phyloP scores from a whole-genome alignment of 2,113 vertebrate species.

The Heteronetta atricapilla region DNA sequence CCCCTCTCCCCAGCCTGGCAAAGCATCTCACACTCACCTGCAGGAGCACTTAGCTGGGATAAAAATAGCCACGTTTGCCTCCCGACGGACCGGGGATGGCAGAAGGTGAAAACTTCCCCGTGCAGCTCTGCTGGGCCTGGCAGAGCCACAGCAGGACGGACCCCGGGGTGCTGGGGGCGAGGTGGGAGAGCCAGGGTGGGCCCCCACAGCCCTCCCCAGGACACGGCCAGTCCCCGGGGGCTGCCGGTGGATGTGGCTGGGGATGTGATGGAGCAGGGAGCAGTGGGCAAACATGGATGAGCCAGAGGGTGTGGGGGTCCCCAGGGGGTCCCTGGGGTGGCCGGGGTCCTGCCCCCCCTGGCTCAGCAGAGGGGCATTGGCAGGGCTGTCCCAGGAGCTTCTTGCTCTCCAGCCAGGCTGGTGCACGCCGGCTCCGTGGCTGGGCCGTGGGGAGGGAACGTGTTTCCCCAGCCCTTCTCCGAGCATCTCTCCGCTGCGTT shows the following conservation, averaged over 20 bases:
- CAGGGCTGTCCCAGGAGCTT: background rate
- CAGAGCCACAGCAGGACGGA: background rate
- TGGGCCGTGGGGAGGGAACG: background rate
- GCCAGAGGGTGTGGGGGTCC: background rate
- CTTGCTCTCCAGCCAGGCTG: background rate
- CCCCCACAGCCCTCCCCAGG: background rate
- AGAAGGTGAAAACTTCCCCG: conserved; percentile 40
- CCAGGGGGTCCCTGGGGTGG: background rate
- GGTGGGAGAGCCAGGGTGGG: rapidly evolving
- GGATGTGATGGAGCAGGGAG: background rate
- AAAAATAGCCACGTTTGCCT: conserved; percentile 61
- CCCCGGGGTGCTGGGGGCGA: background rate
- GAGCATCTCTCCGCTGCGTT: conserved; percentile 61
- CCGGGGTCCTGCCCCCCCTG: background rate
- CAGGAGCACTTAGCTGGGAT: conserved; percentile 55
- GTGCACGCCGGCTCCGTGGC: background rate
- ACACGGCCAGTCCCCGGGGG: background rate
- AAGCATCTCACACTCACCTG: background rate
- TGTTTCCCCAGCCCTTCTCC: conserved; percentile 5
- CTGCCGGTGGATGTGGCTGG: background rate
- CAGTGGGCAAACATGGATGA: background rate
- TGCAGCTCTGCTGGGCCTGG: background rate
- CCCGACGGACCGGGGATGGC: conserved; percentile 31
- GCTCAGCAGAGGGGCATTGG: background rate
- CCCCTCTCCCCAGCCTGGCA: background rate